phyloP scores from a whole-genome alignment of 2,797 vertebrate species.

The Clarias platycephalus region DNA sequence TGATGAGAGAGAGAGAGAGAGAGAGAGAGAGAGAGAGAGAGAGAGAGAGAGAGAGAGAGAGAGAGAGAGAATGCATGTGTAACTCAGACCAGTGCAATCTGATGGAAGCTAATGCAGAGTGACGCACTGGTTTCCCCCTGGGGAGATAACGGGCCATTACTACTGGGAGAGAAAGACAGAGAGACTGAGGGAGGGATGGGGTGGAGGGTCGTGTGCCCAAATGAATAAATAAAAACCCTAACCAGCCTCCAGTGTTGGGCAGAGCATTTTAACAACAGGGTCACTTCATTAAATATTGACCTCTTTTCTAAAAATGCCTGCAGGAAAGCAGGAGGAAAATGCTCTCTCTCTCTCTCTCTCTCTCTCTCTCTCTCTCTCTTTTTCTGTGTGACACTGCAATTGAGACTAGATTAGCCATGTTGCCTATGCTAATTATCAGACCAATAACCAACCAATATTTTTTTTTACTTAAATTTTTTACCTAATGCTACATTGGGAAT shows the following conservation, averaged over 20 bases:
- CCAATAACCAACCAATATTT: conserved; percentile 34
- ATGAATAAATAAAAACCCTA: conserved; percentile 80
- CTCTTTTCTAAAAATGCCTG: conserved; percentile 70
- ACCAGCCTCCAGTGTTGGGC: conserved; percentile 67
- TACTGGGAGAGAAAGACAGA: conserved; percentile 53
- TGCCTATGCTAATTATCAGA: conserved; percentile 45
- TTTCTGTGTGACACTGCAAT: conserved; percentile 24
- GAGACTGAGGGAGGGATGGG: conserved; percentile 48
- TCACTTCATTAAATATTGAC: conserved; percentile 83
- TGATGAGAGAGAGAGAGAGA: no score
- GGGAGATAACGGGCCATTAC: conserved; percentile 73
- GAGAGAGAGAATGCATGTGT: conserved; percentile 48
- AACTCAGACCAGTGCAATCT: conserved; percentile 73
- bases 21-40: no score
- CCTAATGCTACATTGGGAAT: no score
- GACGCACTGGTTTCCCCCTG: conserved; percentile 77
- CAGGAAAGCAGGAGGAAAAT: conserved; percentile 60
- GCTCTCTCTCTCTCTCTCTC: not conserved
- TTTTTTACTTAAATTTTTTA: no score
- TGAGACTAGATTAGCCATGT: conserved; percentile 44
- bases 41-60: not conserved
- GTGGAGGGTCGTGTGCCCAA: conserved; percentile 71
- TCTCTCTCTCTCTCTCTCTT: conserved; percentile 11
- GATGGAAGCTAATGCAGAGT: conserved; percentile 79
- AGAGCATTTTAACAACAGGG: conserved; percentile 78